A percentile compares a stretch with the other conserved stretches of the same genome.
Evolutionary conservation across 2,888 invertebrate species (phyloP).

Genomic region (Drosophila neoperkinsi): DNA sequence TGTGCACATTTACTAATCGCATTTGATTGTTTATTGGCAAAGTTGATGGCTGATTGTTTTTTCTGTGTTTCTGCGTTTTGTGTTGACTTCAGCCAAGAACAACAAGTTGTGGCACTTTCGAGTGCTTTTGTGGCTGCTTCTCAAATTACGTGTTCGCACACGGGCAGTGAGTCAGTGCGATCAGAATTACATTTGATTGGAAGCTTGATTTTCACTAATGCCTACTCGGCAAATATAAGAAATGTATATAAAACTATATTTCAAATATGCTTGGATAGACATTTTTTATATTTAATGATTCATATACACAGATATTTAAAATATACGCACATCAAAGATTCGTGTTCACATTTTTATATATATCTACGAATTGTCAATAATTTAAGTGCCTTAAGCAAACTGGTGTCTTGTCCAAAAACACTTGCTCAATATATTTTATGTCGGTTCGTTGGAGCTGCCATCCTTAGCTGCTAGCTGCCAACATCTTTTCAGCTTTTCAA

Average conservation of each 20-base stretch:
- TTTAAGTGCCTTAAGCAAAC: conserved; percentile 4
- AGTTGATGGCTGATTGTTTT: conserved; percentile 23
- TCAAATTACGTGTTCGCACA: conserved; percentile 33
- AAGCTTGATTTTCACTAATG: neutral
- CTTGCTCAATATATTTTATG: conserved; percentile 46
- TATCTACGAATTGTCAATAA: neutral
- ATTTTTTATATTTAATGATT: neutral
- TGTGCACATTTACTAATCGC: conserved; percentile 71
- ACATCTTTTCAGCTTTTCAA: conserved; percentile 9
- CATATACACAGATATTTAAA: accelerated
- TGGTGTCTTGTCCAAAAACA: conserved; percentile 20
- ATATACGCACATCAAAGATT: neutral
- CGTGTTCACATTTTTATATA: neutral
- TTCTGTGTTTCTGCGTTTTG: neutral
- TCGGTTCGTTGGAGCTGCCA: conserved; percentile 34
- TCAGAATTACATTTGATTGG: too few relatives aligned
- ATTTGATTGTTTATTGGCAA: conserved; percentile 67
- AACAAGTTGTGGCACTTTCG: conserved; percentile 5
- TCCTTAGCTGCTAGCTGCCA: neutral
- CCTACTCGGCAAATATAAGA: neutral
- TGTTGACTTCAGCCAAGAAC: conserved; percentile 5
- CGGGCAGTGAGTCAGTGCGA: conserved; percentile 24
- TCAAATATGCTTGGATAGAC: neutral
- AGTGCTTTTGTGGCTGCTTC: conserved; percentile 1
- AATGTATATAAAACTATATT: neutral